Evolutionary conservation across 2,797 vertebrate species (phyloP).

Genomic region (Rousettus madagascariensis): DNA sequence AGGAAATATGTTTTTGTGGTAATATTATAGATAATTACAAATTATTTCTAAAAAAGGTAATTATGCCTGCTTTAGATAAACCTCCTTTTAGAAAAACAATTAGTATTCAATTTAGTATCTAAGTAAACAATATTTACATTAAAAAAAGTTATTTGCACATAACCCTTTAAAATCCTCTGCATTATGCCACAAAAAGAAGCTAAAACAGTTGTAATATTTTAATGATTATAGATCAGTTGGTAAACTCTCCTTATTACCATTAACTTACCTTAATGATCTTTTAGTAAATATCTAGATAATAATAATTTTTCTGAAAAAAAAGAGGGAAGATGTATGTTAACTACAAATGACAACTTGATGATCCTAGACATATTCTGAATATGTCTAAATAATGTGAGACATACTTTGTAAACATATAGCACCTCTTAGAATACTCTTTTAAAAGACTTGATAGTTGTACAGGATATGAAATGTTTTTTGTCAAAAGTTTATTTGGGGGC

Average conservation of each 20-base stretch:
- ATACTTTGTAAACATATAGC: not conserved
- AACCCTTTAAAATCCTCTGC: not conserved
- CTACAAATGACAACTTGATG: too few relatives aligned
- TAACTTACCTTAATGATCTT: not conserved
- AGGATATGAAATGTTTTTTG: not conserved
- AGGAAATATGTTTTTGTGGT: not conserved
- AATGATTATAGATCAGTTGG: not conserved
- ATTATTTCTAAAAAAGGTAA: constrained; percentile 14
- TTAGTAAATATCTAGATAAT: not conserved
- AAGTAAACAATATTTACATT: not conserved
- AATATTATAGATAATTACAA: not conserved
- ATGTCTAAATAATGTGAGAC: not conserved
- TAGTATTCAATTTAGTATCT: not conserved
- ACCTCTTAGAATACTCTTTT: not conserved
- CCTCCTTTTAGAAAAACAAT: not conserved
- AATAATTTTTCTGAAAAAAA: not conserved
- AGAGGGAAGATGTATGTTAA: too few relatives aligned
- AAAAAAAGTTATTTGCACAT: not conserved
- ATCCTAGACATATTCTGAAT: not conserved
- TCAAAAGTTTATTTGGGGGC: not conserved
- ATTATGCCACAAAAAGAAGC: not conserved
- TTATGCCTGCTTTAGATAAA: not conserved
- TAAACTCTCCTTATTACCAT: not conserved
- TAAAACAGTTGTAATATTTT: not conserved
- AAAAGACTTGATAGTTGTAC: not conserved